Evolutionary conservation across 1,140 invertebrate species (phyloP), one percentile per base, ranked within the genome.

Genomic region (Sycophila sp.): DNA sequence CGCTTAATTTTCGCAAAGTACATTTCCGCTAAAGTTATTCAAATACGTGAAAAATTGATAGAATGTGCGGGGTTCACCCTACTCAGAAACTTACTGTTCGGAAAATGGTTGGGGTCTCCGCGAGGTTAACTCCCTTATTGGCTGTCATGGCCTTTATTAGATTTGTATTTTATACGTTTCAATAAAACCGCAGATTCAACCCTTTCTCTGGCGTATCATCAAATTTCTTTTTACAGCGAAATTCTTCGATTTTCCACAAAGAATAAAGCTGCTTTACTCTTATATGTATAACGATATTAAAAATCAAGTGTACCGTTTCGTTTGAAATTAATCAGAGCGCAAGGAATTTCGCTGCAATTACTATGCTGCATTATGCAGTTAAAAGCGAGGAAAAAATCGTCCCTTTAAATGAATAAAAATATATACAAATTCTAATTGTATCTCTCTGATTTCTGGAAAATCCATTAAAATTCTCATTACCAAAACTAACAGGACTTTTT

Each of bases 81-180:
- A 42, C n/a, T 47, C 53, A 45, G 42, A 49, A 59, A 58, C 30
- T 59, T 68, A 59, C 56, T 40, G 10, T 60, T 68, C 42, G 40
- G 28, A 67, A 67, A 67, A 67, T 67, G 49, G 32, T 19, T 6
- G 22, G 28, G 26, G 36, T 24, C 60, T 38, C 30, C 38, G 38
- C 19, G 13, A 42, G 64, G 17, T 66, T 56, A 42, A 56, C 30
- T 68, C 4, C 17, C 42, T 59, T 68, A 68, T 68, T 68, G 55
- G 55, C 40, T 68, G 19, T 59, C 65, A 6, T 47, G 19, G 30
- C 42, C 51, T 69, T 62, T 62, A 60, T 69, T 69, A 51, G 56
- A 53, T 60, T 62, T 60, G 32, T 62, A 49, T 53, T 69, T 69
- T 69, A 69, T 62, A 53, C 32, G 47, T 60, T 49, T 69, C 47